Evolutionary conservation across 2,888 invertebrate genomes (phyloP).

Genomic region (Lasioglossum zephyrum): DNA sequence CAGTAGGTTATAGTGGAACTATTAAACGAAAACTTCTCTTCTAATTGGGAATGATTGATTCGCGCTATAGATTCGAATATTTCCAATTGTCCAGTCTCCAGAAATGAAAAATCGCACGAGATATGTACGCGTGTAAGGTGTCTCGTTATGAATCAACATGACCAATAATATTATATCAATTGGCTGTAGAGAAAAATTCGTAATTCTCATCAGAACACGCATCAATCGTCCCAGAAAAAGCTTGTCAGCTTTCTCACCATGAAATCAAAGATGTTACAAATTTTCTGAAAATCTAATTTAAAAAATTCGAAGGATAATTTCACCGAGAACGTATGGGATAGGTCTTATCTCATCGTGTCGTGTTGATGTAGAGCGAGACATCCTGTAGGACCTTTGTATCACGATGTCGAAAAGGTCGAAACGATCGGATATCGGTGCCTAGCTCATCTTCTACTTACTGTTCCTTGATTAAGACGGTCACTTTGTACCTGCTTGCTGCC

Average conservation of each 20-base stretch:
- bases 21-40: slow-evolving; percentile 63
- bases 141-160: slow-evolving; percentile 52
- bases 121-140: slow-evolving; percentile 60
- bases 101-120: slow-evolving; percentile 60
- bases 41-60: slow-evolving; percentile 74
- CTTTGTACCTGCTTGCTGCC: slow-evolving; percentile 75
- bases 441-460: slow-evolving; percentile 68
- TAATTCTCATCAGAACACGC: background rate
- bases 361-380: slow-evolving; percentile 51
- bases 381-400: slow-evolving; percentile 62
- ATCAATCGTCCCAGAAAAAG: background rate
- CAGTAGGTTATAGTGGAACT: slow-evolving; percentile 71
- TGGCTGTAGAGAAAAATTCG: background rate
- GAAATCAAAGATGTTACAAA: background rate
- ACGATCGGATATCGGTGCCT: slow-evolving; percentile 73
- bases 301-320: background rate
- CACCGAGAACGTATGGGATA: background rate
- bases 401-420: slow-evolving; percentile 74
- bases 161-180: background rate
- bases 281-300: background rate
- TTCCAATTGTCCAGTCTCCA: slow-evolving; percentile 79
- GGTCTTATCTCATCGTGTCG: slow-evolving; percentile 10
- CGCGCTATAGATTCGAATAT: slow-evolving; percentile 79
- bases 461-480: slow-evolving; percentile 74
- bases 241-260: background rate